These are phyloP conservation scores for Acrocephalus arundinaceus DNA, from an alignment of 2,113 vertebrate species.

Conservation along the genomic window DNA sequence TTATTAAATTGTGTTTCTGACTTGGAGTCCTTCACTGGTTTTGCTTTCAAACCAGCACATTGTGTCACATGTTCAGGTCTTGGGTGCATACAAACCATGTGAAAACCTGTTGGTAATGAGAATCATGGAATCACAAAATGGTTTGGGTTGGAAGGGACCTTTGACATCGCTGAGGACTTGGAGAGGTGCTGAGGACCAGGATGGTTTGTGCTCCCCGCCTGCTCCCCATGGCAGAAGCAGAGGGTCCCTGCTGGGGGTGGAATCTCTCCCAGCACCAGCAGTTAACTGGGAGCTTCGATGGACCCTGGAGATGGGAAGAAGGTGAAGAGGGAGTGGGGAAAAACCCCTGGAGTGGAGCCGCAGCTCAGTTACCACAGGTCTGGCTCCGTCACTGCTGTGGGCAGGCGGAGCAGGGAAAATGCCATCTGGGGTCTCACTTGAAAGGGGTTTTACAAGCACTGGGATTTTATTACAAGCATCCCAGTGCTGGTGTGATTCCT, in stretches of 20 bases:
- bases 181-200: not conserved
- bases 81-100: fast-evolving
- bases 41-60: too few species aligned
- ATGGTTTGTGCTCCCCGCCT: fast-evolving
- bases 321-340: not conserved
- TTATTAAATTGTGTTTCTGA: too few species aligned
- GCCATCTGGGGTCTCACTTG: slow-evolving; percentile 32
- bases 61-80: fast-evolving
- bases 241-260: fast-evolving
- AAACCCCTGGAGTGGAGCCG: not conserved
- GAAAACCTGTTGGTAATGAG: not conserved
- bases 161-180: not conserved
- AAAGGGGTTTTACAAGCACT: slow-evolving; percentile 21
- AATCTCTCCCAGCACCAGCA: not conserved
- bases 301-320: fast-evolving
- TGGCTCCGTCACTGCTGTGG: fast-evolving
- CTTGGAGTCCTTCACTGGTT: too few species aligned
- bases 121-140: not conserved
- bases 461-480: slow-evolving; percentile 16
- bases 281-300: fast-evolving
- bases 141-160: too few species aligned
- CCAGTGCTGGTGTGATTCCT: not conserved
- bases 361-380: not conserved
- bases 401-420: not conserved
- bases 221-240: not conserved